A percentile compares a stretch with the other conserved stretches of the same genome.
Evolutionary conservation across 1,140 invertebrate species (phyloP).

Genomic region (Drosophila saltans): DNA sequence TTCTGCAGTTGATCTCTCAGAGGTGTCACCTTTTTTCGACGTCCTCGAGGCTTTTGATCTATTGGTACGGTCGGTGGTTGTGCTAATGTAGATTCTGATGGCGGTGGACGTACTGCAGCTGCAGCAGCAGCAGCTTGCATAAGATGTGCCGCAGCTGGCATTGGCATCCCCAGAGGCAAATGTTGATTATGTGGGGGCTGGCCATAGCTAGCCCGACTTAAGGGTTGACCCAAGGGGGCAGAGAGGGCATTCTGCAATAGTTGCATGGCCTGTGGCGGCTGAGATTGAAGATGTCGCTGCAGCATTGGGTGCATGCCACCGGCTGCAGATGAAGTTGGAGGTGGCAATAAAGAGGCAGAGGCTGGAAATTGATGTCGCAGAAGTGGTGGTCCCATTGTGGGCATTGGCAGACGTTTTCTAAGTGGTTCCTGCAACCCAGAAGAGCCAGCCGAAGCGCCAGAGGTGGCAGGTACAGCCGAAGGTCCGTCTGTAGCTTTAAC

Average conservation of each 20-base stretch:
- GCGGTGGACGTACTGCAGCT: constrained; percentile 34
- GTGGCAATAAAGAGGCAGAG: constrained; percentile 44
- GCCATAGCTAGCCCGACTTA: constrained; percentile 57
- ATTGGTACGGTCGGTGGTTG: background rate
- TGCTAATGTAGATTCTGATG: background rate
- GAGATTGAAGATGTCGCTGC: constrained; percentile 57
- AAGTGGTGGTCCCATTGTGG: constrained; percentile 78
- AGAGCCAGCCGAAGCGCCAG: constrained; percentile 12
- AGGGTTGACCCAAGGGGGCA: constrained; percentile 66
- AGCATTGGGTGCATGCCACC: constrained; percentile 67
- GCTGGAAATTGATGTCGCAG: constrained; percentile 72
- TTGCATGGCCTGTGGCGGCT: constrained; percentile 67
- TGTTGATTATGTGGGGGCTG: constrained; percentile 44
- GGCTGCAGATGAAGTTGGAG: constrained; percentile 28
- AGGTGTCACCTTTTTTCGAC: constrained; percentile 80
- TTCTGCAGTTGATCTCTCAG: constrained; percentile 72
- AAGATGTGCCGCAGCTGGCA: constrained; percentile 61
- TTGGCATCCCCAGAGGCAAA: constrained; percentile 59
- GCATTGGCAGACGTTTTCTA: constrained; percentile 82
- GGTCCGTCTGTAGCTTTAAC: constrained; percentile 21
- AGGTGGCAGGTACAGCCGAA: constrained; percentile 35
- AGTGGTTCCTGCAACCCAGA: constrained; percentile 78
- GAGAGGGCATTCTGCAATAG: constrained; percentile 74
- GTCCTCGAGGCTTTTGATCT: constrained; percentile 69
- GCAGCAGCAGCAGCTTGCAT: constrained; percentile 64